Evolutionary conservation across 2,888 invertebrate species (phyloP), one percentile per base, ranked within the genome.

Genomic region (Oscheius sp.): DNA sequence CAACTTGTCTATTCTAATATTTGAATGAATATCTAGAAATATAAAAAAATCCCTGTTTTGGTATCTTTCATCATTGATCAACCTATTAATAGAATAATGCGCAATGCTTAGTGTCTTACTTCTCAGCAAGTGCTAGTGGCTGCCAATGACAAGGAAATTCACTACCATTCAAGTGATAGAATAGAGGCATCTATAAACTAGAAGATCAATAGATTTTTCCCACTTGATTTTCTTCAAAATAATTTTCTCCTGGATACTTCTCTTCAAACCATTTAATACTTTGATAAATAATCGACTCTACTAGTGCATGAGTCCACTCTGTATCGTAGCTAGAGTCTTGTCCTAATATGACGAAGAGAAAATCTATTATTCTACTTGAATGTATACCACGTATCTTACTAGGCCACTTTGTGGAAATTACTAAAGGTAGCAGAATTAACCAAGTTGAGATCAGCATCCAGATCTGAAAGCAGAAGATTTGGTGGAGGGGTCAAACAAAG

Each of bases 21-120:
- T 49, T 38, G 71, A 61, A 26, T 68, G 49, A 6, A 32, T 14
- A n/a, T 71, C 71, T 17, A 68, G 57, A 6, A 71, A 30, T 1
- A 68, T n/a, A 22, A 65, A 51, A 68, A 68, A 71, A 6, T 67
- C 17, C 20, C 17, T 47, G n/a, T 38, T 20, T 28, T 22, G 22
- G 30, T 30, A 41, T 26, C 20, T 50, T 14, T 49, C 8, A 20
- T 54, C 47, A 3, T 47, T 20, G 8, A 54, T 14, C 8, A 50
- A 33, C 12, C 54, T 54, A 33, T n/a, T n/a, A 54, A 54, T 8
- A 8, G 28, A 5, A 20, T 17, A 20, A n/a, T 17, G 14, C 26
- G n/a, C 28, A 51, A 12, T 14, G 4, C 20, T 30, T 14, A 6
- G n/a, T 30, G n/a, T n/a, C 33, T 5, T 32, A 54, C 54, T n/a